Evolutionary conservation across 2,113 vertebrate species (phyloP).

Genomic region (Natator depressus): DNA sequence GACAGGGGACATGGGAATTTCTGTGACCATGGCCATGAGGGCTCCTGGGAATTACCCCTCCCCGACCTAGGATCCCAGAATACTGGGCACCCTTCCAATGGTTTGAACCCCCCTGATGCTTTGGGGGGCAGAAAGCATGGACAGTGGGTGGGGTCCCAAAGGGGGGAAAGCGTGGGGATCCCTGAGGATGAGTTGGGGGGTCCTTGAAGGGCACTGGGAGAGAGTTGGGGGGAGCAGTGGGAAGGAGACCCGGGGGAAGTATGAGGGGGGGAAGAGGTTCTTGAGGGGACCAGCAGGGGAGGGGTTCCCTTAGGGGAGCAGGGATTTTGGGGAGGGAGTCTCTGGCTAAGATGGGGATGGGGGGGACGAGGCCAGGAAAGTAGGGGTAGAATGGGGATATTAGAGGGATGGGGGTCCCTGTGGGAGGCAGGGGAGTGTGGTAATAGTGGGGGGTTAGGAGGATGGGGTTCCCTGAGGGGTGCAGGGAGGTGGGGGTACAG

Average conservation of each 20-base stretch:
- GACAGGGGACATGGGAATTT: background rate
- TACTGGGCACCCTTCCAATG: background rate
- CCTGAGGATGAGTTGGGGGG: background rate
- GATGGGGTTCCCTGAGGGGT: no score
- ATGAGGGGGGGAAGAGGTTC: background rate
- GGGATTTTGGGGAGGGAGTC: background rate
- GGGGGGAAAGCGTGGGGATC: background rate
- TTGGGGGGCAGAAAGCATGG: background rate
- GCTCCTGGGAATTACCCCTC: background rate
- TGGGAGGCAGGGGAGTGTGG: background rate
- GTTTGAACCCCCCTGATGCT: background rate
- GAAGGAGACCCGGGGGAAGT: no score
- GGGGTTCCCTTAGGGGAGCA: background rate
- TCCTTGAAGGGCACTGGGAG: background rate
- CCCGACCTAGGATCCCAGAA: background rate
- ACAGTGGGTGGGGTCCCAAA: background rate
- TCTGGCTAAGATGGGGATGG: no score
- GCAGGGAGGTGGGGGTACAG: no score
- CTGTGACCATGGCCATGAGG: background rate
- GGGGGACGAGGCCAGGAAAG: no score
- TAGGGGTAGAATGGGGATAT: no score
- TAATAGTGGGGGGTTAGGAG: no score
- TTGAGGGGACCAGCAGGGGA: background rate
- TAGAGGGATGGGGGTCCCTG: background rate
- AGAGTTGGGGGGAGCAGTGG: background rate